Evolutionary conservation across 2,797 vertebrate species (phyloP).

Genomic region (Phoeniculus purpureus): DNA sequence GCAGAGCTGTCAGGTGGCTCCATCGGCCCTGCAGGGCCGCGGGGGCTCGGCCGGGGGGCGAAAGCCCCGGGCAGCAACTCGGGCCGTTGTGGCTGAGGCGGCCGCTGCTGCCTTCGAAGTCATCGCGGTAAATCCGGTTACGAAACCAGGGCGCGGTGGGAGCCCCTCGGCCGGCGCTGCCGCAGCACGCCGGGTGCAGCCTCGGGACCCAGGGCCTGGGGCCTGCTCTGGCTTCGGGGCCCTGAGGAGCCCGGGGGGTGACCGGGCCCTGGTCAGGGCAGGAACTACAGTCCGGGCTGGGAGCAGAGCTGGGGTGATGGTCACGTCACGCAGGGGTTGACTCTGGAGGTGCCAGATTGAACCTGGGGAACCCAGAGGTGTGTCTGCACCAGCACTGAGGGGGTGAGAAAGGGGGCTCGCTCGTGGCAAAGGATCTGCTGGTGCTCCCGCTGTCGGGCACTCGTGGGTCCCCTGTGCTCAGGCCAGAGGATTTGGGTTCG

Average conservation of each 20-base stretch:
- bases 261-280: accelerated
- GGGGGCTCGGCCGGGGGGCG: too few species aligned
- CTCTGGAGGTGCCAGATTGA: accelerated
- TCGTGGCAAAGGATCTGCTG: background rate
- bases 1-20: too few species aligned
- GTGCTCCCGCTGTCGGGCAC: background rate
- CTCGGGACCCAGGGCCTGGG: too few species aligned
- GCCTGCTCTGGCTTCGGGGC: background rate
- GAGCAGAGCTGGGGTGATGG: accelerated
- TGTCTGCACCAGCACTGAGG: background rate
- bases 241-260: background rate
- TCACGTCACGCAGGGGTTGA: accelerated
- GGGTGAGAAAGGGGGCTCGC: background rate
- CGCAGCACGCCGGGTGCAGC: too few species aligned
- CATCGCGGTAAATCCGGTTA: too few species aligned
- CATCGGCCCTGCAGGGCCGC: too few species aligned
- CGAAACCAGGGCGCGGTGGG: too few species aligned
- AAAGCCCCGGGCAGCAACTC: too few species aligned
- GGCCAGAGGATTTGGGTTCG: background rate
- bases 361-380: background rate
- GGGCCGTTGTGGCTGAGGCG: too few species aligned
- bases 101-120: too few species aligned
- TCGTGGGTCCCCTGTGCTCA: accelerated
- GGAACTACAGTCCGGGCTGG: accelerated
- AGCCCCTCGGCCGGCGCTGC: too few species aligned